A percentile compares a stretch with the other conserved stretches of the same genome.
phyloP scores from a whole-genome alignment of 2,113 vertebrate genomes.

The Scopus umbretta region DNA sequence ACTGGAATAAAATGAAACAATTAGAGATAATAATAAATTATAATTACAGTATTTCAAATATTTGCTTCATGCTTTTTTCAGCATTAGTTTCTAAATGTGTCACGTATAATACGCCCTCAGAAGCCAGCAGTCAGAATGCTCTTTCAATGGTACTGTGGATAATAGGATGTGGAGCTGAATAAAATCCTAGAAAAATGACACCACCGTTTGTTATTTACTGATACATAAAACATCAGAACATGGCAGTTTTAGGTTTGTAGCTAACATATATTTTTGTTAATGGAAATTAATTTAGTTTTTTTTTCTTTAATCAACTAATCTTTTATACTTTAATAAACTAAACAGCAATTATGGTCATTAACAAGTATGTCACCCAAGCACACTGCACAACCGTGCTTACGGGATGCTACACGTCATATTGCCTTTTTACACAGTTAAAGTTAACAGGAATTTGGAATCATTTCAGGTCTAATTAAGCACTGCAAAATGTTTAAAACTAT shows the following conservation, averaged over 20 bases:
- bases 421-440: not conserved
- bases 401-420: not conserved
- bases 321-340: constrained; percentile 10
- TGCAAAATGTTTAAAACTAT: constrained; percentile 51
- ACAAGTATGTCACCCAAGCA: constrained; percentile 19
- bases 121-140: not conserved
- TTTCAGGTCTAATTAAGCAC: constrained; percentile 39
- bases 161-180: not conserved
- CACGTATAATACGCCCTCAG: not conserved
- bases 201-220: not conserved
- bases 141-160: not conserved
- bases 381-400: not conserved
- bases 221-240: constrained; percentile 20
- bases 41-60: constrained; percentile 71
- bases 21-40: constrained; percentile 72
- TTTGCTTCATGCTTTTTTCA: constrained; percentile 52
- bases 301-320: not conserved
- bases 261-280: constrained; percentile 8
- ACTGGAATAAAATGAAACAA: constrained; percentile 63
- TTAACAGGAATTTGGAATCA: constrained; percentile 22
- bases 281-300: not conserved
- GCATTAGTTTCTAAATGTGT: constrained; percentile 48
- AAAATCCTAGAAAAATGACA: constrained; percentile 38
- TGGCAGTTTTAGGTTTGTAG: constrained; percentile 51
- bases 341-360: constrained; percentile 10